Base-by-base conservation (phyloP, 2,888 invertebrate genomes). In the Metalampra italica region DNA sequence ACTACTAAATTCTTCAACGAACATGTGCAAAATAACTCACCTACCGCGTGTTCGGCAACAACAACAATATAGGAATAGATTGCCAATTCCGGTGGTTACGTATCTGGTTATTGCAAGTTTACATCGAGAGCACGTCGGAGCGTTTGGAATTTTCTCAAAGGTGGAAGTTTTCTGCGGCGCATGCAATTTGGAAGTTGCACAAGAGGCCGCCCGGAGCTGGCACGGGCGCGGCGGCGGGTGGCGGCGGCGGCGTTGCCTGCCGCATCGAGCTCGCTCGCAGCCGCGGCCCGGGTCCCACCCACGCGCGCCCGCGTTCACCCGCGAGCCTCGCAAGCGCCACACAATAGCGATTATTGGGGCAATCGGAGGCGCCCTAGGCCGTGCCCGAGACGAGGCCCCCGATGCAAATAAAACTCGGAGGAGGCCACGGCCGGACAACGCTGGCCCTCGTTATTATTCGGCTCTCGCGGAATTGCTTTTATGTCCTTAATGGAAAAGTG, bases 401-500 rank as follows among this genome's bases (percentile, higher is more conserved):
- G 79, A 86, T 86, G 85, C 85, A 87, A 88, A 89, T 87, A 85
- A 77, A 85, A 84, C 78, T 84, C 76, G 66, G 69, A 73, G 72
- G 70, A 81, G 78, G 75, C 79, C 75, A 70, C 73, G 73, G 72
- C 79, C 79, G 86, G 85, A 84, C 86, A 83, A 69, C 75, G 77
- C 79, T 82, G 82, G 73, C 82, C 86, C 82, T 86, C 84, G 78
- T 87, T 87, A 82, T 86, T 89, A 88, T 88, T 87, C 87, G 79
- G 72, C 80, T 82, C 86, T 85, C 84, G 86, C 79, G 75, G 78
- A 84, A 87, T 86, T 81, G 83, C 84, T 87, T 87, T 87, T 84
- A 86, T 86, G 78, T 75, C 80, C 80, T 80, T 86, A 87, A 86
- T 88, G 86, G 86, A 85, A 85, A 83, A 83, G 80, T 78, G 78